Base-by-base conservation (phyloP, 2,113 vertebrate species). In the Sialia sialis region DNA sequence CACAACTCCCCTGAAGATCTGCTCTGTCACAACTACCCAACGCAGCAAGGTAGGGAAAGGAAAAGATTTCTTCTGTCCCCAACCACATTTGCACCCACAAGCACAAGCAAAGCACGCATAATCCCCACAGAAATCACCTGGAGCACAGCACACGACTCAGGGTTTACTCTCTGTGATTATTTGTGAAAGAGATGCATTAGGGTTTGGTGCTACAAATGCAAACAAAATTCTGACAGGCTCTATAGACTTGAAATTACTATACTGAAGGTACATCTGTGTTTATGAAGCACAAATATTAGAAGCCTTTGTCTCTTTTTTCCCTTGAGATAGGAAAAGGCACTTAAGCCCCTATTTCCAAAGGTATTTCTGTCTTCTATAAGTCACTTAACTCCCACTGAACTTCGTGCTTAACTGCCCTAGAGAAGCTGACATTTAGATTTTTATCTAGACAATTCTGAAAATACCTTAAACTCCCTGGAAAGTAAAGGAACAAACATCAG, bases 391-490 rank as follows among this genome's bases (percentile, higher is more conserved):
- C 94, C 90, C 92, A 80, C 58, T 80, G 82, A 96, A 94, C 75
- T 85, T 20, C 18, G 34, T 73, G 69, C 82, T 87, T 88, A 87
- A 80, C 85, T 86, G 67, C 59, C 2, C 16, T 66, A 58, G 63
- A 94, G 79, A 85, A 88, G 67, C 41, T 96, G 95, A 95, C 95
- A 94, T 94, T 95, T 90, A 73, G 62, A 41, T 82, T 94, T 94
- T 95, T 76, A 93, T 90, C 90, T 85, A 88, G 92, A 88, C 79
- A 80, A 44, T 83, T 85, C 36, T 76, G 49, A 85, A 96, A 94
- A 90, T 84, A 89, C 52, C 86, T 89, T 74, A 34, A 74, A 10
- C 30, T 95, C 92, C 90, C 90, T 48, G 13, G 86, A 73, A 93
- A 95, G 39, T 58, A 63, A 75, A 62, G 69, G 74, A 84, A 55